These are phyloP conservation scores for Gobionotothen gibberifrons DNA, from an alignment of 2,797 vertebrate species.

Conservation along the genomic window DNA sequence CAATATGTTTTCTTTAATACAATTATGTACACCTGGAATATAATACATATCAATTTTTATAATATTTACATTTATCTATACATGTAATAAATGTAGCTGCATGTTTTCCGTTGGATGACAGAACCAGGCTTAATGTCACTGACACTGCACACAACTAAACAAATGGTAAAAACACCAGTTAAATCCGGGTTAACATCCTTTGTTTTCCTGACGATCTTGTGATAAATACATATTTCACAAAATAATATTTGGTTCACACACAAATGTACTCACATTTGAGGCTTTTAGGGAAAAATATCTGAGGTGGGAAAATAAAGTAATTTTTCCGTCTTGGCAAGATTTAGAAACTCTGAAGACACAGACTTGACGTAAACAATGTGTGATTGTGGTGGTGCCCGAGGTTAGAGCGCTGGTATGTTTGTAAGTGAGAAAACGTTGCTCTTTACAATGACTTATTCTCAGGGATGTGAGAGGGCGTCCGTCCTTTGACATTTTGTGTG, in stretches of 20 bases:
- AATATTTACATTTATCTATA: conserved; percentile 40
- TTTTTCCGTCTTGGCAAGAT: neutral
- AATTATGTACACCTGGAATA: neutral
- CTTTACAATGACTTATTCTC: conserved; percentile 16
- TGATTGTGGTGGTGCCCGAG: neutral
- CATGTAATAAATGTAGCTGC: conserved; percentile 1
- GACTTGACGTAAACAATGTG: neutral
- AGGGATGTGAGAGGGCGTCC: neutral
- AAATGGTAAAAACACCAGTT: neutral
- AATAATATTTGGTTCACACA: conserved; percentile 11
- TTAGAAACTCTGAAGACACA: neutral
- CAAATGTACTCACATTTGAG: too few relatives aligned
- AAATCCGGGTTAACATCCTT: neutral
- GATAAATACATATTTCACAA: conserved; percentile 16
- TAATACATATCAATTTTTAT: neutral
- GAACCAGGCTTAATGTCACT: neutral
- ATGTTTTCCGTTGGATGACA: neutral
- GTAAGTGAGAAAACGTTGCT: neutral
- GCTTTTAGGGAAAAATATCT: neutral
- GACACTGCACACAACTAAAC: neutral
- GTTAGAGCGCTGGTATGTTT: neutral
- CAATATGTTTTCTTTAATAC: conserved; percentile 17
- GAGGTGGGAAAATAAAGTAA: accelerated
- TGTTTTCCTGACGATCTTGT: conserved; percentile 1
- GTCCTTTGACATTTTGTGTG: neutral